Evolutionary conservation across 2,888 invertebrate genomes (phyloP).

Genomic region (Pharmacophagus antenor): DNA sequence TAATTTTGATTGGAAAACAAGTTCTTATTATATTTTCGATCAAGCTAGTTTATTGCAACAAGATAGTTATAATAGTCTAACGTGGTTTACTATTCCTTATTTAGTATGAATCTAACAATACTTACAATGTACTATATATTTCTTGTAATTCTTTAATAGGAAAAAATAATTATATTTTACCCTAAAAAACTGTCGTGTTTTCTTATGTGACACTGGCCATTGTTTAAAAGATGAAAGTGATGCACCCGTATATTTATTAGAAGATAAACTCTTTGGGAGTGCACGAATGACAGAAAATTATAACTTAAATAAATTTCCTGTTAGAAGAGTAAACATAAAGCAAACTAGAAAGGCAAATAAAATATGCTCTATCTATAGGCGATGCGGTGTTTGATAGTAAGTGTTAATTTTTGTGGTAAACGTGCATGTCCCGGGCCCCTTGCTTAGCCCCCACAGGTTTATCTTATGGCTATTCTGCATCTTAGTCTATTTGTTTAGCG

Average conservation of each 20-base stretch:
- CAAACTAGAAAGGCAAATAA: slow-evolving; percentile 67
- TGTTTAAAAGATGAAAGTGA: slow-evolving; percentile 40
- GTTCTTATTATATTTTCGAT: no score
- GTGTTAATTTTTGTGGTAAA: slow-evolving; percentile 65
- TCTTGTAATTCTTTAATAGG: no score
- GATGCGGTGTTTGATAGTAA: slow-evolving; percentile 72
- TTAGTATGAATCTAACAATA: no score
- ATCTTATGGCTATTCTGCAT: background rate
- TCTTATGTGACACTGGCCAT: slow-evolving; percentile 39
- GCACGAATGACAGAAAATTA: slow-evolving; percentile 75
- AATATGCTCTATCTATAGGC: slow-evolving; percentile 65
- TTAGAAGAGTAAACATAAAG: slow-evolving; percentile 69
- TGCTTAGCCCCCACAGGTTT: slow-evolving; percentile 33
- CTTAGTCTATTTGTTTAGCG: background rate
- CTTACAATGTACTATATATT: no score
- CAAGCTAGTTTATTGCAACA: no score
- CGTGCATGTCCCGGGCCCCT: slow-evolving; percentile 35
- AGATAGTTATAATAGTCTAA: no score
- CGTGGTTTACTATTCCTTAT: no score
- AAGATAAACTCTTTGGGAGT: slow-evolving; percentile 56
- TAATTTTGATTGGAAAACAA: background rate
- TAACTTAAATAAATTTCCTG: slow-evolving; percentile 79
- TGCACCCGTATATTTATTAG: slow-evolving; percentile 43
- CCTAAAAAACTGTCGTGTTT: slow-evolving; percentile 50
- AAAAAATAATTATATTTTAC: no score